Conservation (phyloP, 2,797 vertebrate species). For the Sternotherus odoratus region DNA sequence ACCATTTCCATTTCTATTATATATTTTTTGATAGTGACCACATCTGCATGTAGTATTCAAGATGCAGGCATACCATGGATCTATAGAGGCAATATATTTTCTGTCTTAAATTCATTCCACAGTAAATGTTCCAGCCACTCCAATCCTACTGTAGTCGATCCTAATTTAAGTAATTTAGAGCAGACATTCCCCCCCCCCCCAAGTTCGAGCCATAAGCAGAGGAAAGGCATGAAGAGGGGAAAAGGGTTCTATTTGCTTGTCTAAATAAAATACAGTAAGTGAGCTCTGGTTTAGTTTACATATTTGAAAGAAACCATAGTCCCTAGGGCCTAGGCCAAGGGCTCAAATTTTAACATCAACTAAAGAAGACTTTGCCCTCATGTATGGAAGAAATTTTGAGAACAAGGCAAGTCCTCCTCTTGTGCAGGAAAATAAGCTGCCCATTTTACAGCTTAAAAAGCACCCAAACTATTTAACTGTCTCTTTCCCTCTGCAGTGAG, state of each 20-base stretch:
- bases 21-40: too few relatives aligned
- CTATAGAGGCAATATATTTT: too few relatives aligned
- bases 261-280: too few relatives aligned
- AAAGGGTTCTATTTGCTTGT: too few relatives aligned
- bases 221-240: neutral
- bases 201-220: neutral
- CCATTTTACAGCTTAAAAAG: neutral
- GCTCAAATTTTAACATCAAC: neutral
- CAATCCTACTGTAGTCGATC: neutral
- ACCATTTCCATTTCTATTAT: too few relatives aligned
- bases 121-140: neutral
- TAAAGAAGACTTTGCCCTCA: neutral
- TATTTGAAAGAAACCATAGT: neutral
- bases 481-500: neutral
- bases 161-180: neutral
- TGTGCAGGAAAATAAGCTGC: neutral
- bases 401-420: neutral
- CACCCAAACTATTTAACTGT: too few relatives aligned
- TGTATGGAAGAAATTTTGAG: neutral
- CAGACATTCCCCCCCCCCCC: neutral
- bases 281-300: neutral
- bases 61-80: too few relatives aligned
- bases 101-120: neutral
- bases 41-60: too few relatives aligned
- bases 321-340: neutral